phyloP scores from a whole-genome alignment of 2,113 vertebrate species.

The Lagenorhynchus albirostris region DNA sequence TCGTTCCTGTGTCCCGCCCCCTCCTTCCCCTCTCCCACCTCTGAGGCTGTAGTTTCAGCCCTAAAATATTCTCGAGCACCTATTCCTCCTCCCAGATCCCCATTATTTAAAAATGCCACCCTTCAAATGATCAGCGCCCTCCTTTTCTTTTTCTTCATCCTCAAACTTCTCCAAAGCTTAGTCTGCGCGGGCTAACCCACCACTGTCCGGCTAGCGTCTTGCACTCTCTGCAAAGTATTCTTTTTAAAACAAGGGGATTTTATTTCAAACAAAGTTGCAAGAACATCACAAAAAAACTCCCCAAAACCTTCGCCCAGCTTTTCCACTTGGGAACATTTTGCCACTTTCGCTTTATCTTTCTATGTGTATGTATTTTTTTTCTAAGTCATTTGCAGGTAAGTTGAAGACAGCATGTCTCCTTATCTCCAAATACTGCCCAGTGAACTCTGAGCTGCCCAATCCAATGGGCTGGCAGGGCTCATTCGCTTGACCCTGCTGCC shows the following conservation, averaged over 20 bases:
- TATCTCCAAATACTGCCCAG: no score
- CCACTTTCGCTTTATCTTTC: not conserved
- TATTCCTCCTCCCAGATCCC: not conserved
- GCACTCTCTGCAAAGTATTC: not conserved
- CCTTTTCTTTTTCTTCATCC: not conserved
- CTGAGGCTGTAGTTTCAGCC: not conserved
- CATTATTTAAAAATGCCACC: not conserved
- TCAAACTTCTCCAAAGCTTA: not conserved
- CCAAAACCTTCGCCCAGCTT: rapidly evolving
- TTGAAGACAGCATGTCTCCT: not conserved
- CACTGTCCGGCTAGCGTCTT: rapidly evolving
- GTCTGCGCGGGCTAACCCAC: rapidly evolving
- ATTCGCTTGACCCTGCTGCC: not conserved
- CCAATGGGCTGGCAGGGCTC: not conserved
- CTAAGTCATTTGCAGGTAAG: not conserved
- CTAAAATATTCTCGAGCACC: not conserved
- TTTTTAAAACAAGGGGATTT: not conserved
- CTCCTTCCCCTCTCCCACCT: no score
- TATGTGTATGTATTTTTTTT: not conserved
- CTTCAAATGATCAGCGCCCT: not conserved
- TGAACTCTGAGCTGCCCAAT: not conserved
- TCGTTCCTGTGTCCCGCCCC: no score
- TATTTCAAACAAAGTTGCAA: not conserved
- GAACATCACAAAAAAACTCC: not conserved
- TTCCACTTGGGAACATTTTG: rapidly evolving